Evolutionary conservation across 2,797 vertebrate species (phyloP).

Genomic region (Eremophila alpestris): DNA sequence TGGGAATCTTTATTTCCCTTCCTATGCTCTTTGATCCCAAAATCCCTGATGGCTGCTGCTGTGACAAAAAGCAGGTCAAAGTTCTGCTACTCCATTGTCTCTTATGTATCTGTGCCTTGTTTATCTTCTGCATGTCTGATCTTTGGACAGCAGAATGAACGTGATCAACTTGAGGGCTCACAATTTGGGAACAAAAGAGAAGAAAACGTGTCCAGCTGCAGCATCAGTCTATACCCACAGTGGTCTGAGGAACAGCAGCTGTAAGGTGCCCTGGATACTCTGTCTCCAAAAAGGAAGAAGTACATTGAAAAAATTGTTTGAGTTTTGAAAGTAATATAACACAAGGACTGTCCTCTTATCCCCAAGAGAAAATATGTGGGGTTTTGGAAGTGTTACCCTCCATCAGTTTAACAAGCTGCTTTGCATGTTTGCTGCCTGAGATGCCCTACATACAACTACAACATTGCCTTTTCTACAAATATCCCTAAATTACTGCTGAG

Average conservation of each 20-base stretch:
- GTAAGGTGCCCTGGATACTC: background rate
- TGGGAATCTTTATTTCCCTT: background rate
- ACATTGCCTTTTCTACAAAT: background rate
- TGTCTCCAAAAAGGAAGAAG: background rate
- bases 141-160: background rate
- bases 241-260: background rate
- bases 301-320: background rate
- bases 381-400: accelerated
- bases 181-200: background rate
- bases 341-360: background rate
- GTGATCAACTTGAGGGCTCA: background rate
- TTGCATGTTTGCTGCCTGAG: background rate
- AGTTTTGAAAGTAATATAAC: background rate
- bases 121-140: slow-evolving; percentile 14
- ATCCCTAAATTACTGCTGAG: background rate
- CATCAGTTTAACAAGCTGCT: background rate
- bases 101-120: background rate
- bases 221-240: background rate
- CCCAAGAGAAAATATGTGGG: background rate
- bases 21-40: background rate
- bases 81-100: background rate
- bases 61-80: background rate
- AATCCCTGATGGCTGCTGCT: background rate
- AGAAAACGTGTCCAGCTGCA: background rate
- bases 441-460: background rate